Conservation (phyloP, 2,113 vertebrate genomes). For the Oreochromis tanganicae region DNA sequence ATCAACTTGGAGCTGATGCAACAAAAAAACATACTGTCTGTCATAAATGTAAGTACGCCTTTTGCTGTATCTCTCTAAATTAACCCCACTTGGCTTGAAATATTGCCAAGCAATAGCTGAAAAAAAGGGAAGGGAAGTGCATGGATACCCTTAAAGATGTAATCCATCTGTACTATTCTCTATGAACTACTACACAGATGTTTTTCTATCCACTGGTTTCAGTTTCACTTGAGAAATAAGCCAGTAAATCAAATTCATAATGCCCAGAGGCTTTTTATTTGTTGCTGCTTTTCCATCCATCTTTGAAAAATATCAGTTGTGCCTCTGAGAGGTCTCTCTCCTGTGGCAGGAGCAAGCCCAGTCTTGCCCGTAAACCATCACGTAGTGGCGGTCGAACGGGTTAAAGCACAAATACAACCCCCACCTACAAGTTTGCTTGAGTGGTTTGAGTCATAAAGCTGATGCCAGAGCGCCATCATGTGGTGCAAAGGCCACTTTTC, state of each 20-base stretch:
- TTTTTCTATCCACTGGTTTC: not conserved
- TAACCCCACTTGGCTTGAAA: not conserved
- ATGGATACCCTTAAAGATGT: not conserved
- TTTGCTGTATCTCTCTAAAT: not conserved
- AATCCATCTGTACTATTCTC: constrained; percentile 11
- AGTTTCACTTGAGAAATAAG: constrained; percentile 21
- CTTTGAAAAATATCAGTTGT: constrained; percentile 20
- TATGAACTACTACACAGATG: not conserved
- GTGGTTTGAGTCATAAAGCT: not conserved
- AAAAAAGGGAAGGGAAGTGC: not conserved
- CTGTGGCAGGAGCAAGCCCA: constrained; percentile 4
- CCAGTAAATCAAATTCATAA: constrained; percentile 31
- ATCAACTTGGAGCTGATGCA: not conserved
- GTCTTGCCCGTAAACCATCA: not conserved
- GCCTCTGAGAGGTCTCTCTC: constrained; percentile 33
- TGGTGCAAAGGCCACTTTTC: not conserved
- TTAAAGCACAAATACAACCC: constrained; percentile 44
- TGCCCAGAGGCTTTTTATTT: constrained; percentile 20
- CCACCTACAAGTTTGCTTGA: not conserved
- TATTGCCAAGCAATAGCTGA: not conserved
- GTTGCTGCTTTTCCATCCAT: constrained; percentile 4
- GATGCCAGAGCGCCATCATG: constrained; percentile 32
- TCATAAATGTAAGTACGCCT: not conserved
- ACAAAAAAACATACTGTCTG: not conserved
- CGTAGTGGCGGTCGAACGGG: fast-evolving